These are phyloP conservation scores for Schizothorax lantsangensis DNA, from an alignment of 2,797 vertebrate genomes.

Conservation along the genomic window DNA sequence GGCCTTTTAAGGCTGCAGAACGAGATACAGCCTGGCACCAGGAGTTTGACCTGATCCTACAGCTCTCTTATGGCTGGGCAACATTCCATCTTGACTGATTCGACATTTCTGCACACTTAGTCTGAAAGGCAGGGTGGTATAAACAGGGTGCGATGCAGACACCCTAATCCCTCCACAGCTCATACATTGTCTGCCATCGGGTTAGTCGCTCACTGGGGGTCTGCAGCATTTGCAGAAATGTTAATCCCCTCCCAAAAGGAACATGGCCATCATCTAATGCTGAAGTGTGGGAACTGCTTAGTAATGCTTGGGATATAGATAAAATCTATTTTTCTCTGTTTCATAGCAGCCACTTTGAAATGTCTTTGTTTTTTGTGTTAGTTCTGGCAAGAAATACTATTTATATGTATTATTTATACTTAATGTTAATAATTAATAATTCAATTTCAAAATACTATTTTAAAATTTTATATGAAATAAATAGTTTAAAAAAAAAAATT, in stretches of 20 bases:
- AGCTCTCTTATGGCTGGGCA: conserved; percentile 51
- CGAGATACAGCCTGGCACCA: conserved; percentile 18
- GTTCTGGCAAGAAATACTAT: neutral
- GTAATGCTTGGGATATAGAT: conserved; percentile 43
- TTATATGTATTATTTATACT: neutral
- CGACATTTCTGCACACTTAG: conserved; percentile 64
- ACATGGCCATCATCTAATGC: conserved; percentile 71
- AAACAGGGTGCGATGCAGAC: conserved; percentile 78
- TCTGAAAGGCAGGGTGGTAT: conserved; percentile 68
- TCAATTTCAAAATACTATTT: no score
- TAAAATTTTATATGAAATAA: no score
- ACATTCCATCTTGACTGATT: conserved; percentile 48
- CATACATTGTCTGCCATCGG: conserved; percentile 68
- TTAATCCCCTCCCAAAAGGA: conserved; percentile 71
- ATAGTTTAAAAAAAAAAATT: no score
- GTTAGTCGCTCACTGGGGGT: conserved; percentile 71
- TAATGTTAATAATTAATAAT: neutral
- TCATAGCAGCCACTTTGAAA: neutral
- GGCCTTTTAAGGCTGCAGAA: conserved; percentile 9
- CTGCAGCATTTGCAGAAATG: conserved; percentile 78
- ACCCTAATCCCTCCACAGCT: conserved; percentile 72
- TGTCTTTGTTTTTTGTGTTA: conserved; percentile 8
- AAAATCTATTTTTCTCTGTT: neutral
- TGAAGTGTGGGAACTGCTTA: conserved; percentile 48
- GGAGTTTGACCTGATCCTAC: conserved; percentile 18